Evolutionary conservation across 37 sponge, comb jelly and placozoan species (phyloP).

Genomic region (Mnemiopsis leidyi): DNA sequence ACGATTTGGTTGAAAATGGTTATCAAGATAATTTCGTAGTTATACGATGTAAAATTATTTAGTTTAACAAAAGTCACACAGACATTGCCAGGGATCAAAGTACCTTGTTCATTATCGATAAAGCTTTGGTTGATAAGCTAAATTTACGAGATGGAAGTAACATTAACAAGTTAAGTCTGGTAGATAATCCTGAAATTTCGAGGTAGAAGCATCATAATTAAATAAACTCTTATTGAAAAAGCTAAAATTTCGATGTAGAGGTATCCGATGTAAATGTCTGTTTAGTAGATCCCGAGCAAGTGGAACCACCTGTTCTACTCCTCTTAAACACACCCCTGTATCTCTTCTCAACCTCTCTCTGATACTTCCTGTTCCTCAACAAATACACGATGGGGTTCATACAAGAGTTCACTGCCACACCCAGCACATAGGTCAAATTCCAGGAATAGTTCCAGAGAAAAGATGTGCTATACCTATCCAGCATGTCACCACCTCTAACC

Average conservation of each 20-base stretch:
- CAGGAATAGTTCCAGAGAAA: conserved; percentile 60
- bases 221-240: too few relatives aligned
- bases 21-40: too few relatives aligned
- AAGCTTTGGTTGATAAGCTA: too few relatives aligned
- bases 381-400: conserved; percentile 41
- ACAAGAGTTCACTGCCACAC: not conserved
- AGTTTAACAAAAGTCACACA: too few relatives aligned
- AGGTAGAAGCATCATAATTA: too few relatives aligned
- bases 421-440: conserved; percentile 25
- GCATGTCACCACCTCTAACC: not conserved
- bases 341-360: not conserved
- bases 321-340: not conserved
- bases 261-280: not conserved
- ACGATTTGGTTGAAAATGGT: too few relatives aligned
- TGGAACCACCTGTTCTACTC: not conserved
- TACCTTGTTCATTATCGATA: too few relatives aligned
- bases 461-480: not conserved
- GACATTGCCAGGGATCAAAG: too few relatives aligned
- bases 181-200: too few relatives aligned
- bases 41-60: too few relatives aligned
- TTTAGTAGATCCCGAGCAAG: not conserved
- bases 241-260: not conserved
- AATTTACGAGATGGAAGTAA: too few relatives aligned
- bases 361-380: not conserved
- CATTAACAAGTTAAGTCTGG: too few relatives aligned